Evolutionary conservation across 2,113 vertebrate species (phyloP).

Genomic region (Elachura formosa): DNA sequence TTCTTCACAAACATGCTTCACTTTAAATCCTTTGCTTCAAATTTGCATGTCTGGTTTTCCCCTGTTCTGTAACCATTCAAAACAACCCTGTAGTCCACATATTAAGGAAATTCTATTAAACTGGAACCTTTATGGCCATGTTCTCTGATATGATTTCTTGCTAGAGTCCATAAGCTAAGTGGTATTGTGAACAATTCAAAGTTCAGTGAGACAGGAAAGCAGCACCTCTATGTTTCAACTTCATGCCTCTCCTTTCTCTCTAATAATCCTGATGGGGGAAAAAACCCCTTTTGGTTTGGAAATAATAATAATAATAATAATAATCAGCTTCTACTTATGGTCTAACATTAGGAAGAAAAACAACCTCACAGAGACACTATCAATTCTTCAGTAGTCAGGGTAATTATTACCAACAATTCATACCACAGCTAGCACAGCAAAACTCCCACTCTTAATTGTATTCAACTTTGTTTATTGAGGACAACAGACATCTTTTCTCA

Average conservation of each 20-base stretch:
- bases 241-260: not conserved
- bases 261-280: not conserved
- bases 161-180: not conserved
- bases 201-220: not conserved
- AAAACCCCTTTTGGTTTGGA: not conserved
- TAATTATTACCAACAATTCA: conserved; percentile 29
- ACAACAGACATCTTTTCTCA: not conserved
- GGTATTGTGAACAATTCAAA: not conserved
- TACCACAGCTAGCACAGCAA: conserved; percentile 17
- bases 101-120: not conserved
- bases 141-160: not conserved
- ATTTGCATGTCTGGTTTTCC: not conserved
- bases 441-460: conserved; percentile 11
- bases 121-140: not conserved
- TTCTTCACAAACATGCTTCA: not conserved
- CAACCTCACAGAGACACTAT: not conserved
- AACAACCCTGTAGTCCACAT: not conserved
- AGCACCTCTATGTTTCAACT: not conserved
- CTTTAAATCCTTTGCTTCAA: not conserved
- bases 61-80: not conserved
- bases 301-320: not conserved
- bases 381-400: conserved; percentile 1
- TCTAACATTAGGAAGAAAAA: not conserved
- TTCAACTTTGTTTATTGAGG: conserved; percentile 36
- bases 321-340: conserved; percentile 4